phyloP scores from a whole-genome alignment of 2,797 vertebrate genomes.

The Limosa lapponica region DNA sequence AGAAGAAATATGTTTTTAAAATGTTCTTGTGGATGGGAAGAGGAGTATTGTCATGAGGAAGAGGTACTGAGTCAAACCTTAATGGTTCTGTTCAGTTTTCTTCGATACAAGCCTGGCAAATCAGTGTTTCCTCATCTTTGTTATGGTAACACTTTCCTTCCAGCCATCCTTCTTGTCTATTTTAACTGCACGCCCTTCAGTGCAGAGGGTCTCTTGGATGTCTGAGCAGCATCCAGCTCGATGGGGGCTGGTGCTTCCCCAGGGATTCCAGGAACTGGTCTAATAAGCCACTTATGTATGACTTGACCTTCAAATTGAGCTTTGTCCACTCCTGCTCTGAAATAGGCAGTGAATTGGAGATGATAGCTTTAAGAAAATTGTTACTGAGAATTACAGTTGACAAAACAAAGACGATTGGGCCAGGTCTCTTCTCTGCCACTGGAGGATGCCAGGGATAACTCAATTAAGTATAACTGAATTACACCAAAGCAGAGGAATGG shows the following conservation, averaged over 20 bases:
- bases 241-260: not conserved
- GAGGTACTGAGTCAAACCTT: not conserved
- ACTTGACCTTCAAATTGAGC: not conserved
- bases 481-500: not conserved
- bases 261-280: not conserved
- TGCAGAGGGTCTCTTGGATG: not conserved
- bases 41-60: not conserved
- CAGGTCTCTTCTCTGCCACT: not conserved
- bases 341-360: not conserved
- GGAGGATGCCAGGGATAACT: conserved; percentile 11
- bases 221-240: not conserved
- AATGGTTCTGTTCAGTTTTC: not conserved
- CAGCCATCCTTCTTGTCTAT: not conserved
- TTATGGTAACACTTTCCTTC: not conserved
- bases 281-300: fast-evolving
- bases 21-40: not conserved
- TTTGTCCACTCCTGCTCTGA: not conserved
- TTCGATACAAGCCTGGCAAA: not conserved
- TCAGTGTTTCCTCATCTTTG: not conserved
- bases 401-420: not conserved
- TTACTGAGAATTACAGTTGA: not conserved
- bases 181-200: not conserved
- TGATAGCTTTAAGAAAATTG: not conserved
- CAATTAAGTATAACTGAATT: conserved; percentile 31
- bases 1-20: not conserved